Base-by-base conservation (phyloP, 1,140 invertebrate genomes). In the Phocides pigmalion region DNA sequence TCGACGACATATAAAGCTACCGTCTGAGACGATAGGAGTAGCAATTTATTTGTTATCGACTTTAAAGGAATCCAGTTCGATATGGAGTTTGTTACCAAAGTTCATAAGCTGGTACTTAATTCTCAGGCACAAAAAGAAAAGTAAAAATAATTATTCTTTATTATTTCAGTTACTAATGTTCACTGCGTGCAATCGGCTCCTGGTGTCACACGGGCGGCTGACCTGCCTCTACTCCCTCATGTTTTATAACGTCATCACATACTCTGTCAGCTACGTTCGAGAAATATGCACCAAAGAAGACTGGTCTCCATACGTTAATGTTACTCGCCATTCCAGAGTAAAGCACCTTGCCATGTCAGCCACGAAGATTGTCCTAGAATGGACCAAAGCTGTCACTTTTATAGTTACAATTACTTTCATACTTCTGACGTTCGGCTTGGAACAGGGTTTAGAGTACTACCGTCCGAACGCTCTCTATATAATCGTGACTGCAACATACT, bases 301-400 rank as follows among this genome's bases (percentile, higher is more conserved):
- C 81, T 96, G 95, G 95, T 94, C 94, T 0, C 94, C 95, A 0
- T 95, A 95, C 61, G 94, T 96, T 3, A 94, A 94, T 65, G 93
- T 96, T 67, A 95, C 95, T 0, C 93, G 95, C 50, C 94, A 94
- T 74, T 95, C 95, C 35, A 93, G 94, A 50, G 93, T 96, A 17
- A 94, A 95, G 71, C 96, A 96, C 74, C 92, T 96, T 8, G 95
- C 95, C n/a, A 95, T 96, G 95, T 95, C 95, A 1, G 94, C 95
- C 0, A 96, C 95, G 0, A 96, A 96, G 87, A 95, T 96, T 56
- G 95, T 96, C 4, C 91, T 97, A 11, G 96, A 97, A 87, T 96
- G 95, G 94, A 96, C 95, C 4, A 97, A 96, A 90, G 95, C 95
- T 0, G 94, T 97, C 15, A 96, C 95, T 0, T 97, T 96, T 75